These are phyloP conservation scores for Cerastoderma edule DNA, from an alignment of 2,888 invertebrate genomes.

Conservation along the genomic window DNA sequence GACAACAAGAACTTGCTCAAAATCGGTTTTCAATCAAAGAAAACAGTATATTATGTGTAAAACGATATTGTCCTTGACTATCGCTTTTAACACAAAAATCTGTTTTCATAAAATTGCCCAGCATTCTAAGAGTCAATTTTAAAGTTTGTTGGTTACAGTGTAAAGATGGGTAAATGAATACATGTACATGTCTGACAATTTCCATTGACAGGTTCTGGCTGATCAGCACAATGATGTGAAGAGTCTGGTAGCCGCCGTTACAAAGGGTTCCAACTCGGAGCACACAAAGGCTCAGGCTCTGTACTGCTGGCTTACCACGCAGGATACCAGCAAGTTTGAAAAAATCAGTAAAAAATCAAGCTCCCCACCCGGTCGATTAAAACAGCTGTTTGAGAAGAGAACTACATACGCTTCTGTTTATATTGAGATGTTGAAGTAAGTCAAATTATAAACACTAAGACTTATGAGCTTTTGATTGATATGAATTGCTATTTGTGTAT, in stretches of 20 bases:
- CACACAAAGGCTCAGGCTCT: conserved; percentile 72
- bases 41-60: too few relatives aligned
- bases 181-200: conserved; percentile 6
- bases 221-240: conserved; percentile 70
- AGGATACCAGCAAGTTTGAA: conserved; percentile 64
- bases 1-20: too few relatives aligned
- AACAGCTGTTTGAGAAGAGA: conserved; percentile 67
- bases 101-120: too few relatives aligned
- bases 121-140: too few relatives aligned
- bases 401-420: conserved; percentile 64
- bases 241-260: conserved; percentile 71
- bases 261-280: conserved; percentile 65
- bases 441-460: too few relatives aligned
- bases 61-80: too few relatives aligned
- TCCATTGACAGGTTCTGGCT: conserved; percentile 66
- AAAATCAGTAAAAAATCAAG: conserved; percentile 60
- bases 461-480: too few relatives aligned
- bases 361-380: conserved; percentile 66
- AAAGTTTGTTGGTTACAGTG: too few relatives aligned
- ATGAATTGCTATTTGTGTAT: too few relatives aligned
- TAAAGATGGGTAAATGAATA: too few relatives aligned
- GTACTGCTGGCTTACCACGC: conserved; percentile 73
- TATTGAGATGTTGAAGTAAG: conserved; percentile 74
- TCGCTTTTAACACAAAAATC: too few relatives aligned
- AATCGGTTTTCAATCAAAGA: too few relatives aligned